phyloP scores from a whole-genome alignment of 2,888 invertebrate species.

The Allygus modestus region DNA sequence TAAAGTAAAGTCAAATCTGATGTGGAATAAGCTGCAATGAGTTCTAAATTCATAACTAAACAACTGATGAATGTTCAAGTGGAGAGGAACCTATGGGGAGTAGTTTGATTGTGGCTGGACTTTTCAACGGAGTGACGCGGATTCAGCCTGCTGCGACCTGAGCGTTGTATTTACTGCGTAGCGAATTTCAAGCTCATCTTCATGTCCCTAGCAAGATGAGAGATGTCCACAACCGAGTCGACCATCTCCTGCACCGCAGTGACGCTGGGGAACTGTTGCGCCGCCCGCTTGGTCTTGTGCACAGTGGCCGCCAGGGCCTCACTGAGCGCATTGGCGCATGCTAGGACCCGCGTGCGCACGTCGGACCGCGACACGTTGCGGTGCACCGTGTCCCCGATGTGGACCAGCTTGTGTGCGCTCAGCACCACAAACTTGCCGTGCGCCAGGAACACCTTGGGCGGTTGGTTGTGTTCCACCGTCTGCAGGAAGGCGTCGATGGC shows the following conservation, averaged over 20 bases:
- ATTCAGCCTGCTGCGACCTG: no score
- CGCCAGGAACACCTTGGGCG: conserved; percentile 86
- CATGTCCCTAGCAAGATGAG: conserved; percentile 81
- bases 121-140: no score
- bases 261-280: conserved; percentile 94
- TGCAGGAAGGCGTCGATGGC: conserved; percentile 95
- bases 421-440: conserved; percentile 97
- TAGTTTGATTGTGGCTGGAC: no score
- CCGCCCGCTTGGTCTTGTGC: conserved; percentile 92
- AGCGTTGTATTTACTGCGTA: conserved; percentile 55
- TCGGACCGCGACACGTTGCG: conserved; percentile 88
- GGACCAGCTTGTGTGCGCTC: conserved; percentile 94
- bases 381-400: conserved; percentile 96
- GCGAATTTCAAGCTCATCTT: conserved; percentile 63
- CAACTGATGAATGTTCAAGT: no score
- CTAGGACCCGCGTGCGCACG: conserved; percentile 84
- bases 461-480: conserved; percentile 94
- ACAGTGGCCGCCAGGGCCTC: conserved; percentile 91
- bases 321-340: conserved; percentile 88
- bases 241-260: conserved; percentile 96
- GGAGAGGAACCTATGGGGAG: no score
- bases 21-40: no score
- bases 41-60: no score
- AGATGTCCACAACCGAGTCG: conserved; percentile 91
- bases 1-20: no score